Base-by-base conservation (phyloP, 2,797 vertebrate genomes). In the Acipenser oxyrinchus region DNA sequence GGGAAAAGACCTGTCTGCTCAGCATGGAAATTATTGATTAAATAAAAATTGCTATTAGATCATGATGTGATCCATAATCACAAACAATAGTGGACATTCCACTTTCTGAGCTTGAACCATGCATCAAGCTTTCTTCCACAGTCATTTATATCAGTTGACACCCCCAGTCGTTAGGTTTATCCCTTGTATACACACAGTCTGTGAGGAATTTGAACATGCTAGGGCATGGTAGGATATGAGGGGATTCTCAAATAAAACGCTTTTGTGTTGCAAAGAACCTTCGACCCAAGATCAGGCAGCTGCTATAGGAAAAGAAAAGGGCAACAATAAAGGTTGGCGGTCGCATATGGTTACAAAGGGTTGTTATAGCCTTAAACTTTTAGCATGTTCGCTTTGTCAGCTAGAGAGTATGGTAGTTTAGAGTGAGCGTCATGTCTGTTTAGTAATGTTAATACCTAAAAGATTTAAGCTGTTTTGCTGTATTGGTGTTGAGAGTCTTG, bases 11-110 rank as follows among this genome's bases (percentile, higher is more conserved):
- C 92, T 91, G 91, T 93, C 92, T 93, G 90, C 93, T 95, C 92
- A 93, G 92, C 93, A 94, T 94, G 90, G 93, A 95, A 93, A 95
- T 95, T 95, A 95, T 97, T 95, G 93, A 94, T 96, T 93, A 93
- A 92, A 91, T 94, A 94, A 97, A 92, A 94, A 95, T 93, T 92
- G 92, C 92, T 91, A 94, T 96, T 97, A 95, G 90, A 94, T 91
- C 88, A 89, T 83, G 88, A 91, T 90, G 92, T 94, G 94, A 95
- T 88, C 87, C 84, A 90, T 89, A 89, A 88, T 89, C 87, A 79
- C 84, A 87, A 85, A 88, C 86, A 89, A 81, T 87, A 82, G 84
- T 80, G 79, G 86, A 89, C 83, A 82, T 84, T 86, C 80, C 81
- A 37, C 87, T 91, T 88, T 89, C 86, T 89, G 75, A 75, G 81